Base-by-base conservation (phyloP, 2,888 invertebrate genomes). In the Noctua pronuba region DNA sequence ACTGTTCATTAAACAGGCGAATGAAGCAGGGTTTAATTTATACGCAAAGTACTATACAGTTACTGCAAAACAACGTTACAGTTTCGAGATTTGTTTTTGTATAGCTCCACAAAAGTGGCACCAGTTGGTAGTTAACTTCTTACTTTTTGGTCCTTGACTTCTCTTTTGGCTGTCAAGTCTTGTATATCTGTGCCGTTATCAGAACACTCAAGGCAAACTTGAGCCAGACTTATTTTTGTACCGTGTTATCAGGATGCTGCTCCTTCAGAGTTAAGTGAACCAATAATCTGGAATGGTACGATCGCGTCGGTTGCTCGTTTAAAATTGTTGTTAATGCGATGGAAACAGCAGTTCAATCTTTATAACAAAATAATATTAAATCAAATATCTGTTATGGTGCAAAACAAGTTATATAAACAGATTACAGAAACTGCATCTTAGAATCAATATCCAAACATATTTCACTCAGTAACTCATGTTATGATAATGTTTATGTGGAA, bases 1-100 rank as follows among this genome's bases (percentile, higher is more conserved):
- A 89, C 89, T 89, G 92, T 91, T 91, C 91, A 92, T 93, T 91
- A 91, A 90, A 90, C 89, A 88, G 84, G 86, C 86, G 89, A 90
- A 91, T 90, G 84, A 90, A 90, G 86, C 84, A 77, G 85, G 91
- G 88, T 89, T 91, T 89, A 91, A 92, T 92, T 91, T 92, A 90
- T 89, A 80, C 84, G 79, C 68, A 77, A 87, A 89, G 86, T 89
- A 85, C 87, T 87, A 77, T 79, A 77, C 71, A 80, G 83, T 82
- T 86, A 87, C 89, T 87, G 80, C 81, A 81, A 81, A 85, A 87
- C 73, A 85, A 79, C 71, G 74, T 75, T 77, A 81, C 71, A 76
- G 84, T 85, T 79, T 80, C 58, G 73, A 79, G 75, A 85, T 87
- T 88, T 79, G 77, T 86, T 86, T 86, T 86, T 75, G 70, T 83